A percentile compares a stretch with the other conserved stretches of the same genome.
Conservation (phyloP, 2,113 vertebrate species). For the Smithornis capensis region DNA sequence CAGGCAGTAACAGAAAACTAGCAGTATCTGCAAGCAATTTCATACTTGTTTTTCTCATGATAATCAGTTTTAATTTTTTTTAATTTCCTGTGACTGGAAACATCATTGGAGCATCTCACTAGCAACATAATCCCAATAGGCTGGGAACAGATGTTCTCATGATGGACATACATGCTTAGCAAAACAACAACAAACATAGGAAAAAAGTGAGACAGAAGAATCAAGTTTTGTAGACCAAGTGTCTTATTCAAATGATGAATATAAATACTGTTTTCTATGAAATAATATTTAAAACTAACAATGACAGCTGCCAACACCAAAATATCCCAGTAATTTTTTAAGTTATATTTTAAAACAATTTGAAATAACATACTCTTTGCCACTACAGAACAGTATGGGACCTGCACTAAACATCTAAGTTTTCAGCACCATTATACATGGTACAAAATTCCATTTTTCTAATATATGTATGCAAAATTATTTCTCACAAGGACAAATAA, state of each 20-base stretch:
- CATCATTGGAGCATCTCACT: neutral
- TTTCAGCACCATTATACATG: neutral
- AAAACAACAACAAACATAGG: neutral
- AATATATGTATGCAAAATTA: neutral
- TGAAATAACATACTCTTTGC: neutral
- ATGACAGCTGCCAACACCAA: neutral
- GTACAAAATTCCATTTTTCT: neutral
- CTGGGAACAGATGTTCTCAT: neutral
- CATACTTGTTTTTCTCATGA: neutral
- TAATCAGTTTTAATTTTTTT: conserved; percentile 39
- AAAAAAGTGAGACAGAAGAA: neutral
- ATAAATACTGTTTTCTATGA: neutral
- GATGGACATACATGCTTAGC: neutral
- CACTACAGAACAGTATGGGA: neutral
- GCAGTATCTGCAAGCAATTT: neutral
- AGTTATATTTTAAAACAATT: neutral
- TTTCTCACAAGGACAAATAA: neutral
- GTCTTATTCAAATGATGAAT: neutral
- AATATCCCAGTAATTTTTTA: neutral
- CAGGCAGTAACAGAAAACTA: neutral
- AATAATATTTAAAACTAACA: conserved; percentile 9
- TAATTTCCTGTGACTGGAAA: conserved; percentile 42
- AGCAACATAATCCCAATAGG: neutral
- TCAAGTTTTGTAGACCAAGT: neutral
- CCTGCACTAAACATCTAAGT: neutral